Evolutionary conservation across 2,113 vertebrate species (phyloP), one percentile per base, ranked within the genome.

Genomic region (Antechinus stuartii): DNA sequence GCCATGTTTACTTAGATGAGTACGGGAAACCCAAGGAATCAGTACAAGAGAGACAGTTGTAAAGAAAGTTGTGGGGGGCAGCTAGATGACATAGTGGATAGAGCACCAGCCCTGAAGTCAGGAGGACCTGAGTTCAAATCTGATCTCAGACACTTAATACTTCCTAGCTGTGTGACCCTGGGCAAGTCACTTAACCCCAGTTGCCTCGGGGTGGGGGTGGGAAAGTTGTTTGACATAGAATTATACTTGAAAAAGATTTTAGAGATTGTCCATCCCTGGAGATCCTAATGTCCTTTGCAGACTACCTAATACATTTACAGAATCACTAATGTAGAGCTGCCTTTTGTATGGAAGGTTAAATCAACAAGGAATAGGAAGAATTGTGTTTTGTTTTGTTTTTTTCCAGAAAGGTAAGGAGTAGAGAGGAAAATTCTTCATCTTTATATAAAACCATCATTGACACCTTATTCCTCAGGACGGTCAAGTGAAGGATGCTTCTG

Each of bases 231-330:
- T 93, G 68, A 26, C 95, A 68, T 84, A 93, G 42, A 57, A 68
- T 11, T 30, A 0, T 92, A 19, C 91, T 96, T 96, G 42, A 96
- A 68, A 96, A 95, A 42, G 91, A 7, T 95, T 89, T 93, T 84
- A 93, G n/a, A 89, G 47, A 91, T 92, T 68, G 91, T 92, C 50
- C 10, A 52, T 94, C 57, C 27, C 42, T 35, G 50, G 76, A 47
- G 23, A 91, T 94, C 54, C 30, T 52, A 91, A 8, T 92, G 53
- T 30, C 54, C 93, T 95, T 93, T 90, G 54, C 2, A 89, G 50
- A 46, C 84, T 90, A 91, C 54, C 4, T 1, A 68, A 76, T 76
- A n/a, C 54, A 94, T 91, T 91, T 57, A 92, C 95, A 90, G 92
- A 95, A 92, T 94, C 84, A 50, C 94, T 94, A 47, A 54, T 84